Base-by-base conservation (phyloP, 2,113 vertebrate genomes). In the Catharus minimus region DNA sequence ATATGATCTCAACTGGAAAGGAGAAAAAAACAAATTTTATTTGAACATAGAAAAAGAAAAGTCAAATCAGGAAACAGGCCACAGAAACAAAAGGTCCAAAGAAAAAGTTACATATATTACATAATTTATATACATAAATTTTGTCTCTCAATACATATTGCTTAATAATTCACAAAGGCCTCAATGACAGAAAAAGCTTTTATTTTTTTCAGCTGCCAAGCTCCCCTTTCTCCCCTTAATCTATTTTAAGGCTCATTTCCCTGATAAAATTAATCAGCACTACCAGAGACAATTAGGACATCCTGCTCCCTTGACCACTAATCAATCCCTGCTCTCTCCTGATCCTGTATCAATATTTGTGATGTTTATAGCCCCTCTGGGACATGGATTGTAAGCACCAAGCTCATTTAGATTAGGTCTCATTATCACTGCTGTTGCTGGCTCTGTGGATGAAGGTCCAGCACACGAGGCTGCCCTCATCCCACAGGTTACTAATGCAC, bases 161-260 rank as follows among this genome's bases (percentile, higher is more conserved):
- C 27, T 82, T n/a, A 65, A 50, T 38, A 80, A 84, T 50, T 72
- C 57, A 82, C n/a, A 58, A 49, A 65, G 49, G 11, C 28, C 36
- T 6, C 15, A 77, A 43, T 46, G 26, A 49, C 36, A 68, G 46
- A 83, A 86, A 49, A 56, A 13, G 4, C 15, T 81, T 81, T 60
- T 67, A 18, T 62, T 73, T 74, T 74, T 78, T 64, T 53, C 36
- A 86, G 26, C 33, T 71, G 62, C n/a, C 76, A 71, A 7, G 12
- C 30, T 65, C 68, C 47, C 36, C 76, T 77, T 81, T 80, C 65
- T 38, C 56, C 52, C 41, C 33, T 78, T 57, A 60, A 86, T 79
- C 77, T 92, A 92, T 94, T 93, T 92, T 91, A 90, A 90, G 82
- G 73, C 82, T 91, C 79, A 82, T 88, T 95, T 90, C 66, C 64